Conservation (phyloP, 2,888 invertebrate genomes). For the Cephalotes varians region DNA sequence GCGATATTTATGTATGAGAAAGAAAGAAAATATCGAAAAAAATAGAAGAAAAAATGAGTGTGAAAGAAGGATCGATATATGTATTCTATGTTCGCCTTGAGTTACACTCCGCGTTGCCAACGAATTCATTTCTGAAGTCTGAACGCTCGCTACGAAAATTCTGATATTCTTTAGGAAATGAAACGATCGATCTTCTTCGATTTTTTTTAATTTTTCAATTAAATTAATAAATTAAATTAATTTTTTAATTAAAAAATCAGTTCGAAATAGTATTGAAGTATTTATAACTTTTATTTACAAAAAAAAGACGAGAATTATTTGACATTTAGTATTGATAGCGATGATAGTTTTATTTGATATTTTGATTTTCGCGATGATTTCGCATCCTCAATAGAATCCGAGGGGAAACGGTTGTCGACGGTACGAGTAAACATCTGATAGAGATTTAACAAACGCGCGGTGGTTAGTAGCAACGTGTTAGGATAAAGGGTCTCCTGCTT, state of each 20-base stretch:
- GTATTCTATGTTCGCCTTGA: conserved; percentile 61
- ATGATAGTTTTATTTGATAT: not conserved
- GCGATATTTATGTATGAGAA: conserved; percentile 29
- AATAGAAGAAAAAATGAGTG: not conserved
- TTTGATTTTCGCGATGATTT: not conserved
- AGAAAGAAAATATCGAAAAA: conserved; percentile 5
- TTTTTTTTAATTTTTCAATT: not conserved
- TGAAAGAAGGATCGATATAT: conserved; percentile 55
- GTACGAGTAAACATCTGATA: conserved; percentile 75
- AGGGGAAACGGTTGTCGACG: not conserved
- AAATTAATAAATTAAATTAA: too few species aligned
- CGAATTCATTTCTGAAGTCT: conserved; percentile 63
- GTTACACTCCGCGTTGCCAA: conserved; percentile 35
- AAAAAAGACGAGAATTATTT: too few species aligned
- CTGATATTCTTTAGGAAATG: conserved; percentile 45
- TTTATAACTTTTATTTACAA: not conserved
- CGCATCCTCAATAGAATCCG: not conserved
- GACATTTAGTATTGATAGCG: too few species aligned
- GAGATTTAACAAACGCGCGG: conserved; percentile 62
- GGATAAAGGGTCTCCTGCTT: conserved; percentile 78
- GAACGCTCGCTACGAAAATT: conserved; percentile 9
- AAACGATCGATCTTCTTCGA: conserved; percentile 54
- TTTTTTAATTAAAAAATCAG: not conserved
- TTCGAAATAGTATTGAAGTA: not conserved
- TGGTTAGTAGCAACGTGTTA: conserved; percentile 61